Conservation (phyloP, 2,113 vertebrate species). For the Seriola quinqueradiata region DNA sequence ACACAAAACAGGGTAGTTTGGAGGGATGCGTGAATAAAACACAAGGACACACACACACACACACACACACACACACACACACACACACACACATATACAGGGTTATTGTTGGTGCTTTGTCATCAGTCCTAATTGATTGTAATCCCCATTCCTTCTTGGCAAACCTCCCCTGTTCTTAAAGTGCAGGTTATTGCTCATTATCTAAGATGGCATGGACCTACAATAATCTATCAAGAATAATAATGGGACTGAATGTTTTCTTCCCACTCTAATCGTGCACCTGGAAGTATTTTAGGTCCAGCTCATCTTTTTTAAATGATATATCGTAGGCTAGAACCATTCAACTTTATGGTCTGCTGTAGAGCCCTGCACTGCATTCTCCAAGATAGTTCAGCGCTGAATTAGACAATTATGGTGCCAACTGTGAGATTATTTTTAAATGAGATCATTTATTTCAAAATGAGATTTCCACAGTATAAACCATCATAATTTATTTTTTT, state of each 20-base stretch:
- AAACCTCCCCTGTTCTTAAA: constrained; percentile 77
- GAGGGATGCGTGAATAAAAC: constrained; percentile 76
- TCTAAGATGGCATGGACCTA: constrained; percentile 72
- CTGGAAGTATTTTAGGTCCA: constrained; percentile 60
- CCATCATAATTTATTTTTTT: constrained; percentile 34
- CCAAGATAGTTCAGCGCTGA: constrained; percentile 20
- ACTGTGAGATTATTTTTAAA: constrained; percentile 48
- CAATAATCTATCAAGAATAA: constrained; percentile 74
- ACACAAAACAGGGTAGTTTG: constrained; percentile 82
- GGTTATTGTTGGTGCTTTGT: constrained; percentile 77
- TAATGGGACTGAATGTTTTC: constrained; percentile 54
- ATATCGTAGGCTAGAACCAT: constrained; percentile 7
- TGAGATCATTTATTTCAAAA: constrained; percentile 43
- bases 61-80: constrained; percentile 21
- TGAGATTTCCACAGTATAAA: constrained; percentile 45
- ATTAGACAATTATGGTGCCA: constrained; percentile 36
- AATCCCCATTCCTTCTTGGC: constrained; percentile 79
- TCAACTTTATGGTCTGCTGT: constrained; percentile 17
- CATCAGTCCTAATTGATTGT: constrained; percentile 81
- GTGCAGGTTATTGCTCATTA: constrained; percentile 81
- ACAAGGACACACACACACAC: constrained; percentile 37
- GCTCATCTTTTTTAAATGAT: constrained; percentile 50
- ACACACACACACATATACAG: constrained; percentile 34
- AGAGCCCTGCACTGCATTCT: not conserved
- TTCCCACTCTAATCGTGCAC: constrained; percentile 59